Evolutionary conservation across 2,113 vertebrate species (phyloP), one percentile per base, ranked within the genome.

Genomic region (Tricholaema leucomelas): DNA sequence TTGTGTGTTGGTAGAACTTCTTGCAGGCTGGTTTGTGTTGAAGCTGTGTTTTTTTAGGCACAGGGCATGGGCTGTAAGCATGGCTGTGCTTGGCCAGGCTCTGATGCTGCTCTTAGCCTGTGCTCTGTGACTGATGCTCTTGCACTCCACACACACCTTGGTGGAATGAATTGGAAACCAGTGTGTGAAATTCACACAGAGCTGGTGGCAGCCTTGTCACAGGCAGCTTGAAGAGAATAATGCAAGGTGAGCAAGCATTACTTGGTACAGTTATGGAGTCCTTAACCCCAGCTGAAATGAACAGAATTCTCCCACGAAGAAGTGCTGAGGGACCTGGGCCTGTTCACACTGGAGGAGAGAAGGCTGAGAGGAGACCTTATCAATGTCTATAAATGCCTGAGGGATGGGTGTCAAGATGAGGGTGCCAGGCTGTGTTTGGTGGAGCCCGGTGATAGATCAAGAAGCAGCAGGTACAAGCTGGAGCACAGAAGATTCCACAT

Each of bases 101-200:
- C 36, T 15, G 25, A 2, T 8, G 21, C 35, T 35, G 0, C 21
- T 27, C 23, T 25, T 25, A 35, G 24, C 50, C 63, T 8, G 20
- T 1, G 21, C 31, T 70, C 21, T 28, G 6, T 1, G 11, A 46
- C 21, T 42, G 42, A 30, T 2, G 0, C 65, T n/a, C 4, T 12
- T 30, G 15, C 2, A 7, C 5, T 54, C 6, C 13, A 0, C 23
- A 76, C 12, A 7, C 5, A 3, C 61, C 67, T 67, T 69, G 5
- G 46, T 5, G 36, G 63, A 63, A 30, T 30, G 10, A 54, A 11
- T 14, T 67, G 73, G 69, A 71, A 81, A 3, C 6, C 15, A 2
- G 6, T 14, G 63, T 60, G 59, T 69, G 93, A 89, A 17, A 38
- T 21, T 28, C 72, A 21, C 2, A 9, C 67, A 6, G 84, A 23